Evolutionary conservation across 2,888 invertebrate species (phyloP), one percentile per base, ranked within the genome.

Genomic region (Tetropium fuscum): DNA sequence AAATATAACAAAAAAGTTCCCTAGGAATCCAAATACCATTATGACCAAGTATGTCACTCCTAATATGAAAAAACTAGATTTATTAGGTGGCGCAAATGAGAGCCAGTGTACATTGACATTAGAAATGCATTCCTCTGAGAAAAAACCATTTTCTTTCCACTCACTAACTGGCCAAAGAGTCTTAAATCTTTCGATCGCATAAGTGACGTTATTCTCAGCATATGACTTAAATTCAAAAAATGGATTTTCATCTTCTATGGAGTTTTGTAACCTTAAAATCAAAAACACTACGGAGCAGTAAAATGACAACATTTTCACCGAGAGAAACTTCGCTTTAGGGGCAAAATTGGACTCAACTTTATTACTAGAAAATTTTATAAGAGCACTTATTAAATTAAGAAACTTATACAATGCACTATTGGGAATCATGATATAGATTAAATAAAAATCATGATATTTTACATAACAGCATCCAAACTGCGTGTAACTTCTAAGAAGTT

Each of bases 41-140:
- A 92, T 86, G 38, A 90, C 68, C 16, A 87, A 73, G 76, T 92
- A 92, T 47, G 89, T 71, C 10, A 82, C 77, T 1, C 87, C 91
- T 71, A 92, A 81, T 2, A 83, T 75, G 73, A 86, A 86, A 77
- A 90, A 89, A 41, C 86, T 80, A 16, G 77, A 72, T 43, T 83
- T 82, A 27, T 82, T 78, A 0, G 90, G 90, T 1, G 91, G 90
- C 16, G 85, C 83, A 76, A 88, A 92, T 68, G 84, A 81, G 64
- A 92, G 80, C 92, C 93, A 93, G 76, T 92, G 90, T 1, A 85
- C 82, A 80, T 91, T 90, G 61, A 92, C 88, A 61, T 84, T 77
- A 55, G 83, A 74, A 69, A 88, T 73, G 71, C 86, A 87, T 59
- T 86, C 84, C 30, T 87, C 87, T 2, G 82, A 79, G 75, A 88